phyloP scores from a whole-genome alignment of 1,140 invertebrate genomes.

The Pentalonia nigronervosa region DNA sequence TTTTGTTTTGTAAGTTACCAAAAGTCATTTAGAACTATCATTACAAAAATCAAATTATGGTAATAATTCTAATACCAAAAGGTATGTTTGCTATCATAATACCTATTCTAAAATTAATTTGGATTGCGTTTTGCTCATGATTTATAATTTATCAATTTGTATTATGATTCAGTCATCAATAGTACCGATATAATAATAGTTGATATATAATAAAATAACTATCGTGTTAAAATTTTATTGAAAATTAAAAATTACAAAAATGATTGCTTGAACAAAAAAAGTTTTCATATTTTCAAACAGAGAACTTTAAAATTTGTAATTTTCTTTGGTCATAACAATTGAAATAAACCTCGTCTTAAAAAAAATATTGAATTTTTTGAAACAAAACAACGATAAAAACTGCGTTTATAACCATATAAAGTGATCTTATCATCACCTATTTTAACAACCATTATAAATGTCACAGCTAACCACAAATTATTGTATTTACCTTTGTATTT shows the following conservation, averaged over 20 bases:
- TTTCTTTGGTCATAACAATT: neutral
- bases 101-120: neutral
- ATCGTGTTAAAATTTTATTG: neutral
- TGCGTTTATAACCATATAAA: neutral
- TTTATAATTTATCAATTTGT: neutral
- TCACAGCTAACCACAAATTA: neutral
- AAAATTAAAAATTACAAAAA: no score
- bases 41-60: neutral
- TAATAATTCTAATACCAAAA: neutral
- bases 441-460: neutral
- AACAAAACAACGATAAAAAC: neutral
- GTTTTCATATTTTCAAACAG: neutral
- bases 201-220: neutral
- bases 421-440: slow-evolving; percentile 3
- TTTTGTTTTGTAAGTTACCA: neutral
- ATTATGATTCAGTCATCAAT: neutral
- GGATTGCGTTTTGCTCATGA: neutral
- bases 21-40: neutral
- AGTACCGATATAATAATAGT: neutral
- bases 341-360: neutral
- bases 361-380: neutral
- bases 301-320: neutral
- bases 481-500: neutral
- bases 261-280: no score
- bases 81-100: neutral